Percentiles rank a stretch among this genome's conserved stretches.
Conservation (phyloP, 2,888 invertebrate species). For the Lycophotia porphyrea region DNA sequence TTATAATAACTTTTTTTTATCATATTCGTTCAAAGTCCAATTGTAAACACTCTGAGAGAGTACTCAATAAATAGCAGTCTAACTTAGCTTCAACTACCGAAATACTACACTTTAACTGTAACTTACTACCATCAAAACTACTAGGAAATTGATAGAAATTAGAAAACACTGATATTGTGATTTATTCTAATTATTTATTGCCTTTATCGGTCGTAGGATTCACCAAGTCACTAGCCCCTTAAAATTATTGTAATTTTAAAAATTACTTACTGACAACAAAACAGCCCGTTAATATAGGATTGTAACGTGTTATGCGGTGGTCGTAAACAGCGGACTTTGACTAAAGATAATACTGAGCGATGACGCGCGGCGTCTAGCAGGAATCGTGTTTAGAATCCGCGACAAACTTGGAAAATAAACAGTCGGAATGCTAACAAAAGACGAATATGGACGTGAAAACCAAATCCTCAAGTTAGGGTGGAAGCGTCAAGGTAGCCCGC, state of each 20-base stretch:
- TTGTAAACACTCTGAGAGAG: not conserved
- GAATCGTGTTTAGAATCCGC: constrained; percentile 12
- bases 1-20: not conserved
- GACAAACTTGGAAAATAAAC: constrained; percentile 15
- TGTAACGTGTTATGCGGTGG: not conserved
- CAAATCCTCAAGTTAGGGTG: not conserved
- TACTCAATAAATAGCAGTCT: not conserved
- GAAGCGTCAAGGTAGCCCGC: too few relatives aligned
- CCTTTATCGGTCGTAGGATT: not conserved
- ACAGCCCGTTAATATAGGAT: not conserved
- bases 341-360: constrained; percentile 20
- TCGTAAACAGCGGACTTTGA: not conserved
- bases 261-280: not conserved
- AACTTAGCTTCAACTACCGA: not conserved
- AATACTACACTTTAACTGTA: not conserved
- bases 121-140: not conserved
- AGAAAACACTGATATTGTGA: not conserved
- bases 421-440: not conserved
- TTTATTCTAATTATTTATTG: not conserved
- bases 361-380: not conserved
- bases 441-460: not conserved
- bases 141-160: not conserved
- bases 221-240: not conserved
- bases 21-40: not conserved
- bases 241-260: not conserved